Conservation (phyloP, 2,797 vertebrate species). For the Sebastes baramenuke region DNA sequence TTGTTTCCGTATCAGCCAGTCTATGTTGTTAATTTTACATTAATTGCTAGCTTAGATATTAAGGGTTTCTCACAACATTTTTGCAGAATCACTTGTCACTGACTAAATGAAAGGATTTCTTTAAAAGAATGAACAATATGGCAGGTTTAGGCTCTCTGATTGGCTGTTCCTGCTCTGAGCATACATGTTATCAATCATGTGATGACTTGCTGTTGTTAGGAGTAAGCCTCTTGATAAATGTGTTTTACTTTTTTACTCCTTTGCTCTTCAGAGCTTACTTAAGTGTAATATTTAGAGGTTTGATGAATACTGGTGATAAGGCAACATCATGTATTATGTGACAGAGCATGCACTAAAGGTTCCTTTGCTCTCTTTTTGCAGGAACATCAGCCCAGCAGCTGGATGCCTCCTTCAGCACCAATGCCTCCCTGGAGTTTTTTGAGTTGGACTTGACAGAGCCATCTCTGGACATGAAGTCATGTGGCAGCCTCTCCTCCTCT, state of each 20-base stretch:
- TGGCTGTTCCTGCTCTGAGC: neutral
- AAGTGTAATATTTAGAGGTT: neutral
- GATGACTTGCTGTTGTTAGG: neutral
- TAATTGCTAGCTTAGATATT: neutral
- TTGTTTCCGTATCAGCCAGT: neutral
- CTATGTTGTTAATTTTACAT: neutral
- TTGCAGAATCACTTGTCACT: no score
- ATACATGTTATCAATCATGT: neutral
- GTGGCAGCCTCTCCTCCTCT: slow-evolving; percentile 88
- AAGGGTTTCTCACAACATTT: neutral
- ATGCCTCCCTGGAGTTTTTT: slow-evolving; percentile 94
- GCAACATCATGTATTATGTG: neutral
- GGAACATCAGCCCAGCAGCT: slow-evolving; percentile 98
- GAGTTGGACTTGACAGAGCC: slow-evolving; percentile 92
- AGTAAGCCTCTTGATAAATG: neutral
- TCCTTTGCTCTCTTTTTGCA: slow-evolving; percentile 50
- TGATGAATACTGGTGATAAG: neutral
- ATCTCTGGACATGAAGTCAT: slow-evolving; percentile 92
- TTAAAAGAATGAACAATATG: neutral
- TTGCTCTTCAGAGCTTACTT: neutral
- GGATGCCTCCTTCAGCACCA: slow-evolving; percentile 97
- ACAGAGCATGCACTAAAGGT: neutral
- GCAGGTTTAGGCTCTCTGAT: neutral
- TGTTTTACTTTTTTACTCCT: neutral
- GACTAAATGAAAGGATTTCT: neutral